phyloP scores from a whole-genome alignment of 2,888 invertebrate species.

The Aleiodes alternator region DNA sequence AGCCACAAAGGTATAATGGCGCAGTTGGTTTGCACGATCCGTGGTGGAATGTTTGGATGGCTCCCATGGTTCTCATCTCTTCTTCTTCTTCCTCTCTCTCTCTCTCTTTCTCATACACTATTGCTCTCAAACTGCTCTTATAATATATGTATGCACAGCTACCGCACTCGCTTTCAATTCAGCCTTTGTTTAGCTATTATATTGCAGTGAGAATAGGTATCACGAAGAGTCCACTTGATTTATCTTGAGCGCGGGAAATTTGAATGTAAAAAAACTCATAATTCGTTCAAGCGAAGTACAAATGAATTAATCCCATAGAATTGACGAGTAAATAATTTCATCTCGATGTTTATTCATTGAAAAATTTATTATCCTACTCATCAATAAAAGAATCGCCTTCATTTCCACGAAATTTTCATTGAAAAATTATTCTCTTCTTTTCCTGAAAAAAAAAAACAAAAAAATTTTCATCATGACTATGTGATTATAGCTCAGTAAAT shows the following conservation, averaged over 20 bases:
- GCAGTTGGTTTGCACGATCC: constrained; percentile 56
- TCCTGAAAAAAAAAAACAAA: too few relatives aligned
- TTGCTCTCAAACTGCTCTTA: not conserved
- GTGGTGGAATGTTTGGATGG: constrained; percentile 57
- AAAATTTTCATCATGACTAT: too few relatives aligned
- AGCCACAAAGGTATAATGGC: constrained; percentile 52
- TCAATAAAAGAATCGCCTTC: too few relatives aligned
- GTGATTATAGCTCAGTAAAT: too few relatives aligned
- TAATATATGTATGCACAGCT: constrained; percentile 35
- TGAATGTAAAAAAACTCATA: constrained; percentile 11
- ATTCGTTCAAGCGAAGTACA: not conserved
- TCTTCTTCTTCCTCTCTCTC: constrained; percentile 32
- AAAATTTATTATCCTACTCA: too few relatives aligned
- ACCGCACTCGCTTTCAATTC: constrained; percentile 41
- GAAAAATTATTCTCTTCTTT: too few relatives aligned
- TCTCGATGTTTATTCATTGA: too few relatives aligned
- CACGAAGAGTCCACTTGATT: constrained; percentile 43
- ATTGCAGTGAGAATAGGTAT: constrained; percentile 27
- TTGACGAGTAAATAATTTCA: too few relatives aligned
- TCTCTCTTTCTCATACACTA: constrained; percentile 25
- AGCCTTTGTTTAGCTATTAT: constrained; percentile 48
- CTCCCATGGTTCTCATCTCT: constrained; percentile 43
- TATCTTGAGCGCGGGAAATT: constrained; percentile 20
- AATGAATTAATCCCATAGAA: too few relatives aligned
- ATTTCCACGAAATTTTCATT: too few relatives aligned